Base-by-base conservation (phyloP, 30 jellyfish, hydroid and myxozoan species). In the Aurelia sp. region DNA sequence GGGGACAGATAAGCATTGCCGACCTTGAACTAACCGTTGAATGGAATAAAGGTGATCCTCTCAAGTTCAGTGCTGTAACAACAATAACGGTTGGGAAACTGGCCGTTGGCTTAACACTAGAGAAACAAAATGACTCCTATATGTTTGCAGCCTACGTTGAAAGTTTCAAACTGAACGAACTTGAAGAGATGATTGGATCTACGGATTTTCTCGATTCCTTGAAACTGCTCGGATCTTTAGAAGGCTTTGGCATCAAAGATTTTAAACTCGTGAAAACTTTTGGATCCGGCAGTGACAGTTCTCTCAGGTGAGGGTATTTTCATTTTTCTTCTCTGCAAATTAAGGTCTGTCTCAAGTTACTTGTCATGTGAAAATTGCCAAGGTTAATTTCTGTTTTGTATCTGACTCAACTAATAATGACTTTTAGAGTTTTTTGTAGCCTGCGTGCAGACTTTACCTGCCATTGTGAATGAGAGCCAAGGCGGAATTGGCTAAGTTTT, bases 1-100 rank as follows among this genome's bases (percentile, higher is more conserved):
- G 96, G 8, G 96, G 96, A 22, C 59, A 72, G 79, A 76, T 87
- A 4, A 58, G 57, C 16, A 15, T 87, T 13, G 83, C 83, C 8
- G 96, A 87, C 33, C 15, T 87, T 22, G 96, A 87, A 13, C 4
- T 87, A 16, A 31, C 80, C 51, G 90, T 87, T 21, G 82, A 62
- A 40, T 74, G 88, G 90, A 53, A 35, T 10, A 69, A 57, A 18
- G 86, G 86, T 13, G 92, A 82, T 58, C 64, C 30, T 33, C 21
- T 74, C 21, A 69, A 72, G 66, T 87, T 87, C 41, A 31, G 62
- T 33, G 90, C 81, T 20, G 71, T 73, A 7, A 87, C 96, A 17
- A 68, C 96, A 20, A 33, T 87, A 12, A 87, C 96, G 0, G 75
- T 87, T 8, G 88, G 88, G 9, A 51, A 84, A 27, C 13, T 87